These are phyloP conservation scores for Dicaeum eximium DNA, from an alignment of 2,113 vertebrate species.

Conservation along the genomic window DNA sequence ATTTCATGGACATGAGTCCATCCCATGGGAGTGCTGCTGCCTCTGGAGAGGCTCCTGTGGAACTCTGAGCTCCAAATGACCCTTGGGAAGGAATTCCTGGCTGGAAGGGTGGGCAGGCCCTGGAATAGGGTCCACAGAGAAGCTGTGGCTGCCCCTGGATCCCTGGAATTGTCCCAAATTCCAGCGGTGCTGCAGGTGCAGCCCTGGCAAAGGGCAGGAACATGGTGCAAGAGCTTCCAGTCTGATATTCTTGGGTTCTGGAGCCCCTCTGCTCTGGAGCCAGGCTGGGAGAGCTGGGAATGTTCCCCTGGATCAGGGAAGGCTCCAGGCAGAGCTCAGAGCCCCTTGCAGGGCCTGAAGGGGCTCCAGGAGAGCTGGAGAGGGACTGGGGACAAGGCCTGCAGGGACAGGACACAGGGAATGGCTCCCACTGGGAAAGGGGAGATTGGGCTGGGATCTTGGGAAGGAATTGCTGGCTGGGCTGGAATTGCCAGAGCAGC, in stretches of 20 bases:
- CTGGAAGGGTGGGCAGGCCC: neutral
- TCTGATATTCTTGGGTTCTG: neutral
- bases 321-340: fast-evolving
- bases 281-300: neutral
- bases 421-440: neutral
- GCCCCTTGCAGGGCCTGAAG: neutral
- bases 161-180: neutral
- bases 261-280: neutral
- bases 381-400: neutral
- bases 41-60: neutral
- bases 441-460: neutral
- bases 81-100: neutral
- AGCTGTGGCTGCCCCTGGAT: neutral
- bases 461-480: neutral
- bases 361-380: neutral
- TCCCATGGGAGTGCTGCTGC: neutral
- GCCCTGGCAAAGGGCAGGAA: neutral
- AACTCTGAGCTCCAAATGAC: neutral
- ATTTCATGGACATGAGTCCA: neutral
- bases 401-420: neutral
- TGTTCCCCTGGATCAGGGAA: neutral
- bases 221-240: neutral
- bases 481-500: neutral
- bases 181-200: neutral
- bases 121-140: neutral